Evolutionary conservation across 2,888 invertebrate species (phyloP), one percentile per base, ranked within the genome.

Genomic region (Hyposoter dolosus): DNA sequence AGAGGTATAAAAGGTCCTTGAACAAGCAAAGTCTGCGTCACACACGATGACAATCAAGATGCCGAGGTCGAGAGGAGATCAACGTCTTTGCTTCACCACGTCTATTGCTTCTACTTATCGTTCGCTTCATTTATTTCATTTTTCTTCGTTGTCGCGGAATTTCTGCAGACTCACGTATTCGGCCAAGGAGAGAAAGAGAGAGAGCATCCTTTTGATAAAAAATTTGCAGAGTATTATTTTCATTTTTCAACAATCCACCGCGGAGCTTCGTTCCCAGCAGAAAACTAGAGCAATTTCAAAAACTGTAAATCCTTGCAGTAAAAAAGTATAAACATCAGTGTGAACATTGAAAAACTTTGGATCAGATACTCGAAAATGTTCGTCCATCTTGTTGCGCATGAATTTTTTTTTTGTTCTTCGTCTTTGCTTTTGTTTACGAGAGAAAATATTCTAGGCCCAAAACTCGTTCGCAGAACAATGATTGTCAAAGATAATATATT

Each of bases 211-310:
- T 50, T 12, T 77, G 75, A 84, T 86, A 88, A 89, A 88, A 88
- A 88, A 87, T 87, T 89, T 86, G 85, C 89, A 89, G 87, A 86
- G 87, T 85, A 86, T 72, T 69, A 72, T 40, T 65, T 75, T 40
- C 32, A 60, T 15, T 43, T 65, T 17, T 35, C 74, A 28, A 79
- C 66, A 66, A 79, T 87, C 88, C 68, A 86, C 85, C 83, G 82
- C 83, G 82, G 83, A 82, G 82, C 83, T 84, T 74, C 79, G 43
- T 66, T 71, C 71, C 77, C 77, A 71, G 65, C 79, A 85, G 81
- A 82, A 86, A 89, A 90, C 89, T 90, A 85, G 87, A 86, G 84
- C 76, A 81, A 81, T 72, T 83, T 53, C 35, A 63, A 53, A 74
- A 68, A 23, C 56, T 53, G 19, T 53, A 1, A 56, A 56, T 56